Evolutionary conservation across 2,797 vertebrate genomes (phyloP), one percentile per base, ranked within the genome.

Genomic region (Falco cherrug): DNA sequence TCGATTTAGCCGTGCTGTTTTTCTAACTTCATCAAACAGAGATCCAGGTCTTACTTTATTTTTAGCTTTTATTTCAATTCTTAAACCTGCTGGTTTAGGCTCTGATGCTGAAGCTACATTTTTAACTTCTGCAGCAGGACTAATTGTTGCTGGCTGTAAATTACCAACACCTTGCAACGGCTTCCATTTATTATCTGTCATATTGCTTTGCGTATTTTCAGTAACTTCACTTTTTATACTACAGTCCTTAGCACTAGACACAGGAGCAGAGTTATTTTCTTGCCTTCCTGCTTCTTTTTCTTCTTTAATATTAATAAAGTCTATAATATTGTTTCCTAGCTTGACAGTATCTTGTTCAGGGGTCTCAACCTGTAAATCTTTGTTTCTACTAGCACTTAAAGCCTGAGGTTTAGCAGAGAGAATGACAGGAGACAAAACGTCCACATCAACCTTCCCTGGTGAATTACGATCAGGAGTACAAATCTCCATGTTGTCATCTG

Each of bases 21-120:
- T 99, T 8, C 99, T 99, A 9, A 99, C 99, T 95, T 99, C 99
- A 9, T 99, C 99, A 24, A 99, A 99, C 63, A 99, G 98, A 25
- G 99, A 99, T 10, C 99, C 99, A 1, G 99, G 99, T 25, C 99
- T 98, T 10, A 99, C 99, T 69, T 98, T 98, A 95, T 98, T 99
- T 95, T 99, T 99, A 67, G 98, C 99, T 97, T 99, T 99, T 54
- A 99, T 99, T 98, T 99, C 99, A 95, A 99, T 99, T 65, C 98
- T 98, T 82, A 99, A 98, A 45, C 98, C 99, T 45, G 98, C 99
- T 9, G 97, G 82, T 75, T 98, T 99, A 37, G 97, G 61, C 24
- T 98, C 98, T 11, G 98, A 97, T 12, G 90, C 95, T 31, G 97
- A 64, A 22, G 84, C 57, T 35, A 86, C 14, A 9, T 76, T 96